These are phyloP conservation scores for Bostrychus sinensis DNA, from an alignment of 2,113 vertebrate species.

Conservation along the genomic window DNA sequence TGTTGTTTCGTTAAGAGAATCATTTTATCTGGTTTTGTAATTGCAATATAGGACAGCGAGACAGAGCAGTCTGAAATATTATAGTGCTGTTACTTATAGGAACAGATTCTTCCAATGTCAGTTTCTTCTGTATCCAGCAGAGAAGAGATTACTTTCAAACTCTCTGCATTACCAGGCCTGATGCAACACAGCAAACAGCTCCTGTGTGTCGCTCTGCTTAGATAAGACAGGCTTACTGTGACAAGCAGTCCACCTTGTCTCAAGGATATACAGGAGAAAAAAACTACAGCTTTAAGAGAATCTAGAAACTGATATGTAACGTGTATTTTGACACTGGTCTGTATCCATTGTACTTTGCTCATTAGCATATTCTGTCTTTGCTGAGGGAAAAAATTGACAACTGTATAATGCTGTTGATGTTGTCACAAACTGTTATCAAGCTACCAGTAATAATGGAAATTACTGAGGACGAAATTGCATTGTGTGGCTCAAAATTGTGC, in stretches of 20 bases:
- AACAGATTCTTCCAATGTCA: slow-evolving; percentile 24
- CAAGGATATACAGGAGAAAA: neutral
- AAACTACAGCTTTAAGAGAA: no score
- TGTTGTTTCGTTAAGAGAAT: neutral
- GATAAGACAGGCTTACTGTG: slow-evolving; percentile 42
- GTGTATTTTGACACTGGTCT: no score
- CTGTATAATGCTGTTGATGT: no score
- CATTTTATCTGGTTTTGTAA: neutral
- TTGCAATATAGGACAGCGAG: no score
- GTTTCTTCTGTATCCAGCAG: slow-evolving; percentile 22
- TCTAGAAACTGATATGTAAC: no score
- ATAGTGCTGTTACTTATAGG: neutral
- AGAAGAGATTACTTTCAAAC: slow-evolving; percentile 47
- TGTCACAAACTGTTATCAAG: no score
- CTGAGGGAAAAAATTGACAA: no score
- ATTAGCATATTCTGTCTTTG: no score
- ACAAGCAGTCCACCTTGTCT: slow-evolving; percentile 7
- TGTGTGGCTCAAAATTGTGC: no score
- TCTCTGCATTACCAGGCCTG: slow-evolving; percentile 22
- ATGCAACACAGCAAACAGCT: slow-evolving; percentile 53
- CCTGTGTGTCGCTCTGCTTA: slow-evolving; percentile 34
- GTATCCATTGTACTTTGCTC: no score
- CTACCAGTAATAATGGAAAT: no score
- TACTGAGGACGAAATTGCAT: no score
- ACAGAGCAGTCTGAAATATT: neutral